Conservation (phyloP, 2,888 invertebrate species). For the Ceratothoa steindachneri region DNA sequence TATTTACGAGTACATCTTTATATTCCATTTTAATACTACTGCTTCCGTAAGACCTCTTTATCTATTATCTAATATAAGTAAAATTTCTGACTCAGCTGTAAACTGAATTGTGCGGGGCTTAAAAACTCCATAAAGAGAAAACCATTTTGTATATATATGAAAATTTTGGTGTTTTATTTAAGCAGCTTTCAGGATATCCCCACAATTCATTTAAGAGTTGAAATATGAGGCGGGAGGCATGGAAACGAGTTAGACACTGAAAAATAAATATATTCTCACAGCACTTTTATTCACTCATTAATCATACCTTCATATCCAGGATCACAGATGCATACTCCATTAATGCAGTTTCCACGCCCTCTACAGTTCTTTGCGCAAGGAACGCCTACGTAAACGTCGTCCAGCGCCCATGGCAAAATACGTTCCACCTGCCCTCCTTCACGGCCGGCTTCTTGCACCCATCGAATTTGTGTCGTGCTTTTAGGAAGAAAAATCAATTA, state of each 20-base stretch:
- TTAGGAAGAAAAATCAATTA: background rate
- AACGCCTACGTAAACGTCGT: slow-evolving; percentile 54
- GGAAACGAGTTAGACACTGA: too few relatives aligned
- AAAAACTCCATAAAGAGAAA: background rate
- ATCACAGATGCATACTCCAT: slow-evolving; percentile 54
- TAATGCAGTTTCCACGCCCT: slow-evolving; percentile 52
- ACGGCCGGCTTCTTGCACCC: slow-evolving; percentile 51
- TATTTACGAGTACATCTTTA: background rate
- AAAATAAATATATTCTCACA: too few relatives aligned
- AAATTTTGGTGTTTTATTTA: too few relatives aligned
- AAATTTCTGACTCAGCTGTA: too few relatives aligned
- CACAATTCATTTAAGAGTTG: too few relatives aligned
- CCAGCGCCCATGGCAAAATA: slow-evolving; percentile 52
- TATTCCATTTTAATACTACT: too few relatives aligned
- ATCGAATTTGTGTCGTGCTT: slow-evolving; percentile 54
- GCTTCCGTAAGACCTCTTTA: too few relatives aligned
- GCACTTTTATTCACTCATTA: slow-evolving; percentile 51
- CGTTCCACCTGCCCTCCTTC: slow-evolving; percentile 25
- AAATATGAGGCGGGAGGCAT: too few relatives aligned
- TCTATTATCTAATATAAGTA: too few relatives aligned
- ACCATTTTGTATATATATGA: too few relatives aligned
- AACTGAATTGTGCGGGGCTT: too few relatives aligned
- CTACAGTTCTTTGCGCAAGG: slow-evolving; percentile 53
- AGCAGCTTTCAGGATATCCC: too few relatives aligned
- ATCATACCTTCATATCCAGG: slow-evolving; percentile 54